Percentiles rank a stretch among this genome's conserved stretches.
phyloP scores from a whole-genome alignment of 2,888 invertebrate genomes.

The Sarcophaga rosellei region DNA sequence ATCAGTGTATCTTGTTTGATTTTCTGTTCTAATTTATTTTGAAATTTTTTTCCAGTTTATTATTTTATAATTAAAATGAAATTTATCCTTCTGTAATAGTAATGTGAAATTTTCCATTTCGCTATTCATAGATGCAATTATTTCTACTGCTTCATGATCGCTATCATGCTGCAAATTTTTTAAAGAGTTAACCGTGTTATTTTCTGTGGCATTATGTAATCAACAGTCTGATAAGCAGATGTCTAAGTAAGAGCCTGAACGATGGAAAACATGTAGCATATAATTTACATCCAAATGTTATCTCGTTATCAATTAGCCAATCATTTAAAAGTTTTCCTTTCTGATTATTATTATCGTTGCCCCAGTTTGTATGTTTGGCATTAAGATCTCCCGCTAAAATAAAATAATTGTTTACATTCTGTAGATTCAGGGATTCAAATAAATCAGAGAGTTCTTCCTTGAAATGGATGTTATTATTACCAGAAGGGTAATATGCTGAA shows the following conservation, averaged over 20 bases:
- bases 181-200: background rate
- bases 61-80: background rate
- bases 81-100: background rate
- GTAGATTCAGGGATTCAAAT: background rate
- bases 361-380: no score
- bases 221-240: background rate
- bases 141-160: slow-evolving; percentile 17
- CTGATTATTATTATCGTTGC: background rate
- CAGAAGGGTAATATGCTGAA: background rate
- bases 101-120: background rate
- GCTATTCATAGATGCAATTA: background rate
- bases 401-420: no score
- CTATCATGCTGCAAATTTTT: slow-evolving; percentile 15
- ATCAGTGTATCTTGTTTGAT: background rate
- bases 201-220: no score
- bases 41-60: background rate
- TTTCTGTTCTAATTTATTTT: background rate
- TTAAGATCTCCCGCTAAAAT: no score
- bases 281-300: slow-evolving; percentile 7
- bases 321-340: background rate
- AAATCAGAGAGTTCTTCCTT: background rate
- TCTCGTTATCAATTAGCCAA: slow-evolving; percentile 1
- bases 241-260: background rate
- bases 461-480: background rate
- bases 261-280: background rate